Evolutionary conservation across 2,888 invertebrate genomes (phyloP).

Genomic region (Eilema caniola): DNA sequence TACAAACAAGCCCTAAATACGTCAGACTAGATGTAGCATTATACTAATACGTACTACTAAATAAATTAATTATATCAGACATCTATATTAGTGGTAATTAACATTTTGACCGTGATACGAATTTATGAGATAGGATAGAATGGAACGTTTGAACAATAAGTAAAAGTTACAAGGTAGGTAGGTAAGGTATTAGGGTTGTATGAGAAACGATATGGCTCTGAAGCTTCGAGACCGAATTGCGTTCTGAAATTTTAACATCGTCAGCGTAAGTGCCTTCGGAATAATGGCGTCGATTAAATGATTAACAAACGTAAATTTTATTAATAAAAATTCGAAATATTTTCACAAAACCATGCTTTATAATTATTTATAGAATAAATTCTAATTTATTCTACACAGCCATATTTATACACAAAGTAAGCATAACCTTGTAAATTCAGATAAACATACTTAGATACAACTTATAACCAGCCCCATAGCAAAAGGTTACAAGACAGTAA

Average conservation of each 20-base stretch:
- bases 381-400: too few relatives aligned
- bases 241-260: background rate
- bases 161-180: slow-evolving; percentile 55
- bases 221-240: slow-evolving; percentile 8
- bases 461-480: background rate
- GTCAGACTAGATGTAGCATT: background rate
- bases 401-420: too few relatives aligned
- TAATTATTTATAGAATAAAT: too few relatives aligned
- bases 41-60: background rate
- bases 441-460: background rate
- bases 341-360: background rate
- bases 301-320: background rate
- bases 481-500: too few relatives aligned
- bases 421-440: background rate
- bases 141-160: slow-evolving; percentile 47
- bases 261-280: background rate
- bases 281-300: background rate
- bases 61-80: slow-evolving; percentile 37
- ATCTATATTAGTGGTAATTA: slow-evolving; percentile 36
- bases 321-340: background rate
- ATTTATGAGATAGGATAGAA: slow-evolving; percentile 50
- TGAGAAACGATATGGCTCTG: slow-evolving; percentile 23
- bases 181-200: slow-evolving; percentile 53
- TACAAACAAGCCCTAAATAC: background rate
- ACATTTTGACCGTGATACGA: slow-evolving; percentile 53